Evolutionary conservation across 1,140 invertebrate species (phyloP).

Genomic region (Bombus balteatus): DNA sequence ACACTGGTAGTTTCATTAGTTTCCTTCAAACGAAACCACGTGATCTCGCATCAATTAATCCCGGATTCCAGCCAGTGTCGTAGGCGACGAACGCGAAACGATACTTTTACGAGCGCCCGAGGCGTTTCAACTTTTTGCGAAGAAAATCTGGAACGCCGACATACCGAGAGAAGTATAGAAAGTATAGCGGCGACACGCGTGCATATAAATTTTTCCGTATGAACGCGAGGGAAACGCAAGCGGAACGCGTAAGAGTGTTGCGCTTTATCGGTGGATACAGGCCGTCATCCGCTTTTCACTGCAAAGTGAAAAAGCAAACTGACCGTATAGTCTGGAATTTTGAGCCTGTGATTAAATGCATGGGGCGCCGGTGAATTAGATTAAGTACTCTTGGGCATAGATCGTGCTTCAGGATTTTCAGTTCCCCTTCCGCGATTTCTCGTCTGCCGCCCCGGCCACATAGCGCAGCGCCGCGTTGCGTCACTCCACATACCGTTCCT

Average conservation of each 20-base stretch:
- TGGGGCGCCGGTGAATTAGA: constrained; percentile 49
- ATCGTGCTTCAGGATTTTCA: constrained; percentile 49
- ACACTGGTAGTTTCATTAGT: not conserved
- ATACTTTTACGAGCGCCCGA: not conserved
- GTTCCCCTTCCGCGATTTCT: not conserved
- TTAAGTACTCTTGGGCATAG: constrained; percentile 54
- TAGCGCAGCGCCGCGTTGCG: not conserved
- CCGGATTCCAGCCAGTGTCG: not conserved
- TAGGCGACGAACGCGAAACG: not conserved
- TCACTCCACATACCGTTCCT: too few species aligned
- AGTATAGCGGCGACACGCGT: not conserved
- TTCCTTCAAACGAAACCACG: not conserved
- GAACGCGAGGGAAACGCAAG: not conserved
- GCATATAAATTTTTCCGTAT: constrained; percentile 22
- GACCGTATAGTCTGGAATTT: constrained; percentile 35
- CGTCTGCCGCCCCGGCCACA: not conserved
- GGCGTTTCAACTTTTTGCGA: not conserved
- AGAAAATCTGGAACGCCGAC: not conserved
- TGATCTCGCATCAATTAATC: not conserved
- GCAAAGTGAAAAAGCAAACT: constrained; percentile 45
- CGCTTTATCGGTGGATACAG: constrained; percentile 42
- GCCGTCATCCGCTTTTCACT: constrained; percentile 20
- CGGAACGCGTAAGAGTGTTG: constrained; percentile 5
- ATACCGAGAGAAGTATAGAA: too few species aligned
- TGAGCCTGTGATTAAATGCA: constrained; percentile 58